Conservation (phyloP, 2,888 invertebrate genomes). For the Aporophyla lueneburgensis region DNA sequence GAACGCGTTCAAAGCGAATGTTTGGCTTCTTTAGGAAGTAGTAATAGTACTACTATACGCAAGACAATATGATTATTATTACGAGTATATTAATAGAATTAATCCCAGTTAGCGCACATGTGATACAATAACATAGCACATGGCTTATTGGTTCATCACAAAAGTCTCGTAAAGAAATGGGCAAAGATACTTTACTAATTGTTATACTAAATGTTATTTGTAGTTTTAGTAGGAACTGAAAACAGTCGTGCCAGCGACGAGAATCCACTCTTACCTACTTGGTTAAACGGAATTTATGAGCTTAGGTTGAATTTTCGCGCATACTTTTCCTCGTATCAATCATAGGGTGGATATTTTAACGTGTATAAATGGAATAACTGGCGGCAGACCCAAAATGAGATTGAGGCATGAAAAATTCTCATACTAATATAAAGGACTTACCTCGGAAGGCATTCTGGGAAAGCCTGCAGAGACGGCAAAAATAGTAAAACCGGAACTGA, state of each 20-base stretch:
- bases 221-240: neutral
- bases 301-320: too few species aligned
- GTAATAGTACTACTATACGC: neutral
- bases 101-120: constrained; percentile 7
- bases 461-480: neutral
- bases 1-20: too few species aligned
- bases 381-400: neutral
- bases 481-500: neutral
- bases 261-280: too few species aligned
- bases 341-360: too few species aligned
- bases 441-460: too few species aligned
- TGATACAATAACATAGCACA: constrained; percentile 6
- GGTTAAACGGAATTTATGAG: too few species aligned
- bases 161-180: neutral
- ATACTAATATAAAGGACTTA: neutral
- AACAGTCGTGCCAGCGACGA: too few species aligned
- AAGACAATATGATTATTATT: constrained; percentile 11
- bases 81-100: constrained; percentile 22
- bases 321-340: too few species aligned
- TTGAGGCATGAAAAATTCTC: neutral
- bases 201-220: too few species aligned
- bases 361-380: too few species aligned
- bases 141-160: neutral
- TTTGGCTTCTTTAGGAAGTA: neutral
- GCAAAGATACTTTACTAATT: neutral